phyloP scores from a whole-genome alignment of 1,140 invertebrate species.

The Plutomurus gul region DNA sequence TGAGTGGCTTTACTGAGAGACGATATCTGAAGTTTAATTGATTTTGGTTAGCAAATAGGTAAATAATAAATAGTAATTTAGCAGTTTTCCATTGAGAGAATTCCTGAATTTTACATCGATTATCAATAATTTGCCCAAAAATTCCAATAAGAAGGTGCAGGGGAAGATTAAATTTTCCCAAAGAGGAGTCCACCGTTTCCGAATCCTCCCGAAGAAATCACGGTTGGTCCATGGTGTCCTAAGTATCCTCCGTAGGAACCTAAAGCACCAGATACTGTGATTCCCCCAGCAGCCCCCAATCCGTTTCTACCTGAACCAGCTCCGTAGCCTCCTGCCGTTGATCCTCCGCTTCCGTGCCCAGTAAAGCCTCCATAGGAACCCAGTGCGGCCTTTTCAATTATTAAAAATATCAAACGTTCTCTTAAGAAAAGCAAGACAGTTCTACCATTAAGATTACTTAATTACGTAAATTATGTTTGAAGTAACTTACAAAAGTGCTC shows the following conservation, averaged over 20 bases:
- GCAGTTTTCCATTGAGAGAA: too few relatives aligned
- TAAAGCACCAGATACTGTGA: slow-evolving; percentile 39
- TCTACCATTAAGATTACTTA: not conserved
- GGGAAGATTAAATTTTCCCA: slow-evolving; percentile 40
- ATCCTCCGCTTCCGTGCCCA: slow-evolving; percentile 7
- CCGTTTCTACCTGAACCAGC: slow-evolving; percentile 33
- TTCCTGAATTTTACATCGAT: too few relatives aligned
- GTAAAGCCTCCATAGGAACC: slow-evolving; percentile 40
- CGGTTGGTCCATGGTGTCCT: slow-evolving; percentile 34
- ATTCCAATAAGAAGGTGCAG: too few relatives aligned
- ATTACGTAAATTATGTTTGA: not conserved
- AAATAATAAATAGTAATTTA: too few relatives aligned
- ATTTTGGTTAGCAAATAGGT: too few relatives aligned
- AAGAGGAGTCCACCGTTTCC: slow-evolving; percentile 43
- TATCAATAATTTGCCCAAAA: too few relatives aligned
- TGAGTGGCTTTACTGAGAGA: too few relatives aligned
- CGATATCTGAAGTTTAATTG: too few relatives aligned
- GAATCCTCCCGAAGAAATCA: slow-evolving; percentile 38
- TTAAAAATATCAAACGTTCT: not conserved
- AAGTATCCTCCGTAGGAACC: slow-evolving; percentile 44
- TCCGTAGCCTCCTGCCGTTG: slow-evolving; percentile 31
- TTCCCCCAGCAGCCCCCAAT: slow-evolving; percentile 35
- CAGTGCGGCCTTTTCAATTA: slow-evolving; percentile 31
- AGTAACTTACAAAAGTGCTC: slow-evolving; percentile 46
- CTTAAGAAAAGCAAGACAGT: not conserved